phyloP scores from a whole-genome alignment of 2,113 vertebrate genomes.

The Bos indicus region DNA sequence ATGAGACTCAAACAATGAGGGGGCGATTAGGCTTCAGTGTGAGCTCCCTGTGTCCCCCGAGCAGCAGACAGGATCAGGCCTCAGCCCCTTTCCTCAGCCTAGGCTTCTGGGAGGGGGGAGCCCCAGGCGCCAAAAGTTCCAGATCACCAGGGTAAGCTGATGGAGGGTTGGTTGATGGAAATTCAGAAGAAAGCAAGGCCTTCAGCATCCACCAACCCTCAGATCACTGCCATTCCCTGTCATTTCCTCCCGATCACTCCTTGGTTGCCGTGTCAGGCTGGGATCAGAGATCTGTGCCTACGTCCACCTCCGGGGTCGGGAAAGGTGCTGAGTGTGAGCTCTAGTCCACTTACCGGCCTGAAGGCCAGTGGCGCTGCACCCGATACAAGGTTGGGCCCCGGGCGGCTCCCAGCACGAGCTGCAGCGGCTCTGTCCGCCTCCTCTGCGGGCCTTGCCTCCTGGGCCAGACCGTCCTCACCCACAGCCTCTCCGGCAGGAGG shows the following conservation, averaged over 20 bases:
- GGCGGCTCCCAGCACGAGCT: rapidly evolving
- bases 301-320: rapidly evolving
- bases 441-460: background rate
- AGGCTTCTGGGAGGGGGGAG: rapidly evolving
- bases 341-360: rapidly evolving
- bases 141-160: background rate
- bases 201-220: background rate
- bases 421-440: background rate
- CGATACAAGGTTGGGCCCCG: too few species aligned
- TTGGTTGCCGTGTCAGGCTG: background rate
- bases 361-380: rapidly evolving
- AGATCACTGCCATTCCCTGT: background rate
- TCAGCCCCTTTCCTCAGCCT: background rate
- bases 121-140: background rate
- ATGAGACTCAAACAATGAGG: background rate
- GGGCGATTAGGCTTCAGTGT: background rate
- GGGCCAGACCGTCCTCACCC: rapidly evolving
- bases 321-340: background rate
- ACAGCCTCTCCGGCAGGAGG: rapidly evolving
- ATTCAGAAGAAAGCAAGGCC: background rate
- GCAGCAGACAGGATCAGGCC: background rate
- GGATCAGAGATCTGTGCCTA: background rate
- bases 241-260: rapidly evolving
- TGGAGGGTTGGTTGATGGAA: background rate
- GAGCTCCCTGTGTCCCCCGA: background rate